A percentile compares a stretch with the other conserved stretches of the same genome.
These are phyloP conservation scores for Characodon lateralis DNA, from an alignment of 2,797 vertebrate genomes.

Conservation along the genomic window DNA sequence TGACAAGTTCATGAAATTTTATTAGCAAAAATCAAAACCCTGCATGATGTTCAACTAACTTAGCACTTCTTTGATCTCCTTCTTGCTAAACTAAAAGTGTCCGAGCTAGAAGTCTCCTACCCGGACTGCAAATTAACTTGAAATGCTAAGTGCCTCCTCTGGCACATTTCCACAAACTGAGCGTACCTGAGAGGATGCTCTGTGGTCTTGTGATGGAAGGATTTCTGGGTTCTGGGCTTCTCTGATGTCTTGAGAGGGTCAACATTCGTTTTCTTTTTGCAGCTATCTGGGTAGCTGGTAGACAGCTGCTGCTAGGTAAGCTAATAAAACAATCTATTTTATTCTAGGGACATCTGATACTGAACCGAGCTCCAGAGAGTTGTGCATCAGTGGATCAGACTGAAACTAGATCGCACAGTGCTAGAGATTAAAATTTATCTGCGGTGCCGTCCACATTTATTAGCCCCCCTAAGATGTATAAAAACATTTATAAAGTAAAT, in stretches of 20 bases:
- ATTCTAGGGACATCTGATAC: constrained; percentile 72
- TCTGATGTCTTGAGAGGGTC: constrained; percentile 38
- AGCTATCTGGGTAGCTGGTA: constrained; percentile 57
- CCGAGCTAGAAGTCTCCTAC: constrained; percentile 11
- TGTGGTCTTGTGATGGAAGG: constrained; percentile 30
- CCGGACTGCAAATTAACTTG: constrained; percentile 32
- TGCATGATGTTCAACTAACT: constrained; percentile 11
- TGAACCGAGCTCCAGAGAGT: constrained; percentile 60
- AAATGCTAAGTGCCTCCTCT: constrained; percentile 45
- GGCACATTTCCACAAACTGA: constrained; percentile 37
- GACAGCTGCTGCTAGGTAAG: constrained; percentile 66
- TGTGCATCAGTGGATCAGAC: constrained; percentile 43
- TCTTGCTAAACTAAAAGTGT: constrained; percentile 21
- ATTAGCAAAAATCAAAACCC: constrained; percentile 26
- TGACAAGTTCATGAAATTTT: constrained; percentile 29
- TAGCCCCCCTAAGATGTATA: too few relatives aligned
- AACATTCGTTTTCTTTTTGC: constrained; percentile 45
- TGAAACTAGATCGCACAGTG: constrained; percentile 67
- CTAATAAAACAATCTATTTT: constrained; percentile 70
- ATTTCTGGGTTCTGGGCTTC: constrained; percentile 36
- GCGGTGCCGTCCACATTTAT: too few relatives aligned
- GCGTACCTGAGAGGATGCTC: constrained; percentile 35
- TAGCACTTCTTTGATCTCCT: constrained; percentile 19
- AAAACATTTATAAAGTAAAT: too few relatives aligned
- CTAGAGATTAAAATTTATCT: constrained; percentile 11